Percentiles rank a stretch among this genome's conserved stretches.
phyloP scores from a whole-genome alignment of 2,797 vertebrate genomes.

The Pipistrellus pipistrellus region DNA sequence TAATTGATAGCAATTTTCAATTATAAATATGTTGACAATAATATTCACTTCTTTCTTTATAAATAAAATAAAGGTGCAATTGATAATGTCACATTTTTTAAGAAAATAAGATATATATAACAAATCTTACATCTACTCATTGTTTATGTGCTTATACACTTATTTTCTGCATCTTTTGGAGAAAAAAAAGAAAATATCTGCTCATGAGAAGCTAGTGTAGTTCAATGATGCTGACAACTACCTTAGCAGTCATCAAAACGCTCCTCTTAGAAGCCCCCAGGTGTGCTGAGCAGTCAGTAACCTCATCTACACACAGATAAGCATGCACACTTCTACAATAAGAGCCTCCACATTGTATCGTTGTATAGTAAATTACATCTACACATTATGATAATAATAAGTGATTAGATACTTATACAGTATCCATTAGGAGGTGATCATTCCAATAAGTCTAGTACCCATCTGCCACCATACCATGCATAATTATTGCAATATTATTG shows the following conservation, averaged over 20 bases:
- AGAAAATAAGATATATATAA: not conserved
- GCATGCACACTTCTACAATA: not conserved
- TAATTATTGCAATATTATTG: not conserved
- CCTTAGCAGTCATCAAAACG: not conserved
- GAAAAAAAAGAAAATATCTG: not conserved
- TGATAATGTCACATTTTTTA: not conserved
- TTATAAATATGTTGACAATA: not conserved
- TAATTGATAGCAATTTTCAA: conserved; percentile 1
- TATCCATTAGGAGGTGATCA: not conserved
- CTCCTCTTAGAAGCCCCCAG: not conserved
- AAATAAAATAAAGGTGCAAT: not conserved
- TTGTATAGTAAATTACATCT: not conserved
- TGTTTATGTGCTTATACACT: not conserved
- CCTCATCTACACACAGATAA: not conserved
- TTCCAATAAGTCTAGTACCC: not conserved
- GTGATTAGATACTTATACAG: not conserved
- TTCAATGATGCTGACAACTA: not conserved
- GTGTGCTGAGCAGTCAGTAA: not conserved
- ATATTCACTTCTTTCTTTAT: conserved; percentile 11
- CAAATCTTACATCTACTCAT: not conserved
- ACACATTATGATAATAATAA: not conserved
- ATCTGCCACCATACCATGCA: not conserved
- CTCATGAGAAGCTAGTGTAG: not conserved
- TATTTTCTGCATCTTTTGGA: not conserved
- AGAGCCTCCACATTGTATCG: not conserved